A percentile compares a stretch with the other conserved stretches of the same genome.
Evolutionary conservation across 2,888 invertebrate genomes (phyloP).

Genomic region (Drosophila algonquin): DNA sequence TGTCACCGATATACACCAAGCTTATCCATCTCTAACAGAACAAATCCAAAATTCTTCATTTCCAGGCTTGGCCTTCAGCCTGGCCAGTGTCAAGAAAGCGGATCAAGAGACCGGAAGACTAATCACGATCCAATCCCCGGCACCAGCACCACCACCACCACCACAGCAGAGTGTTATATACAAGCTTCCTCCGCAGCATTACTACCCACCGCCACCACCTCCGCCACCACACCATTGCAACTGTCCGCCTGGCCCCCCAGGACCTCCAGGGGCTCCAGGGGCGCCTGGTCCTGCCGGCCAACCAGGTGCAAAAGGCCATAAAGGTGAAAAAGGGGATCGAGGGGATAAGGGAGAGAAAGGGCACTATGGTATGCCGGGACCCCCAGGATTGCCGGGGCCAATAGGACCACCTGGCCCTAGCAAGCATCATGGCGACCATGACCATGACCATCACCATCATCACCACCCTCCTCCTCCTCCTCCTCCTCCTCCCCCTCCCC

Average conservation of each 20-base stretch:
- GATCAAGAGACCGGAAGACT: conserved; percentile 15
- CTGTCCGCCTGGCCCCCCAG: conserved; percentile 29
- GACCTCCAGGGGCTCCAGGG: conserved; percentile 21
- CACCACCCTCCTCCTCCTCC: background rate
- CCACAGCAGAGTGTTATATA: conserved; percentile 32
- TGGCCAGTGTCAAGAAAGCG: conserved; percentile 18
- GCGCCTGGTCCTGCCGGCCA: conserved; percentile 7
- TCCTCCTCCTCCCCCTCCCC: background rate
- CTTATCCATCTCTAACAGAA: background rate
- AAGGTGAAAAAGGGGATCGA: conserved; percentile 20
- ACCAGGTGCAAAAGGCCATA: conserved; percentile 3
- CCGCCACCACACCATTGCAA: conserved; percentile 20
- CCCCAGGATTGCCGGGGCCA: conserved; percentile 18
- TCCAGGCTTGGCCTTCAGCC: conserved; percentile 25
- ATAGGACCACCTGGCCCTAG: conserved; percentile 24
- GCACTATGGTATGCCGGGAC: conserved; percentile 13
- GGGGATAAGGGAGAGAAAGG: conserved; percentile 25
- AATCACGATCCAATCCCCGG: conserved; percentile 11
- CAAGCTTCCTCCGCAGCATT: conserved; percentile 35
- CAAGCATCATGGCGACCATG: conserved; percentile 4
- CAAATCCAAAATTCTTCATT: background rate
- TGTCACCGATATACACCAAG: background rate
- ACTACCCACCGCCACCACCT: conserved; percentile 22
- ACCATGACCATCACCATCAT: conserved; percentile 1
- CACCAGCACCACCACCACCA: conserved; percentile 25